These are phyloP conservation scores for Tuta absoluta DNA, from an alignment of 2,888 invertebrate genomes.

Conservation along the genomic window DNA sequence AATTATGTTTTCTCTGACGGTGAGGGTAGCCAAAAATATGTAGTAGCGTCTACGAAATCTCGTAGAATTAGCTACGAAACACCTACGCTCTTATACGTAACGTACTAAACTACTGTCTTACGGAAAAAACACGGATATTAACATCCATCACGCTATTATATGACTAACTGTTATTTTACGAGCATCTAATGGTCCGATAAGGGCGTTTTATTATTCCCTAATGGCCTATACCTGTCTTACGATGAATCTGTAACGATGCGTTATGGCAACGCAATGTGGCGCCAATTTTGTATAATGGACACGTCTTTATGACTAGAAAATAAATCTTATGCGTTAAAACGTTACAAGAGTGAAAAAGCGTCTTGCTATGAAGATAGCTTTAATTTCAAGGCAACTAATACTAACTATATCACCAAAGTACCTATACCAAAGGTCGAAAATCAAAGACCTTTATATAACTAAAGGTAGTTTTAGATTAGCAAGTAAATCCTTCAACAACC, in stretches of 20 bases:
- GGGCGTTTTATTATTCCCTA: constrained; percentile 79
- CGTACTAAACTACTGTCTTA: constrained; percentile 39
- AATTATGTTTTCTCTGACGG: too few species aligned
- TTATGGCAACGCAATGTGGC: constrained; percentile 70
- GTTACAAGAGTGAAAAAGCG: neutral
- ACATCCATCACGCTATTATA: constrained; percentile 77
- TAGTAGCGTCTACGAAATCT: constrained; percentile 35
- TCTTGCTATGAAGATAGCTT: too few species aligned
- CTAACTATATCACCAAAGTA: too few species aligned
- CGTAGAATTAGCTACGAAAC: neutral
- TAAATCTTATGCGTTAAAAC: neutral
- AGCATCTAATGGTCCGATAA: constrained; percentile 78
- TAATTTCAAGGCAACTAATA: too few species aligned
- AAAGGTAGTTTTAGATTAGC: constrained; percentile 13
- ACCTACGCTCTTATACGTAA: neutral
- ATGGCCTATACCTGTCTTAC: constrained; percentile 79
- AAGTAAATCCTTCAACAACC: neutral
- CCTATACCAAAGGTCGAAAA: neutral
- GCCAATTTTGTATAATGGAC: constrained; percentile 77
- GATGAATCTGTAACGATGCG: constrained; percentile 63
- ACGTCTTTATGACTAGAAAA: constrained; percentile 63
- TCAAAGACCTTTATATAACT: too few species aligned
- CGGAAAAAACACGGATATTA: constrained; percentile 73
- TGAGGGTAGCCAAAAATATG: neutral
- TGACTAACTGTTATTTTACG: constrained; percentile 81